Conservation (phyloP, 2,888 invertebrate genomes). For the Lampropteryx suffumata region DNA sequence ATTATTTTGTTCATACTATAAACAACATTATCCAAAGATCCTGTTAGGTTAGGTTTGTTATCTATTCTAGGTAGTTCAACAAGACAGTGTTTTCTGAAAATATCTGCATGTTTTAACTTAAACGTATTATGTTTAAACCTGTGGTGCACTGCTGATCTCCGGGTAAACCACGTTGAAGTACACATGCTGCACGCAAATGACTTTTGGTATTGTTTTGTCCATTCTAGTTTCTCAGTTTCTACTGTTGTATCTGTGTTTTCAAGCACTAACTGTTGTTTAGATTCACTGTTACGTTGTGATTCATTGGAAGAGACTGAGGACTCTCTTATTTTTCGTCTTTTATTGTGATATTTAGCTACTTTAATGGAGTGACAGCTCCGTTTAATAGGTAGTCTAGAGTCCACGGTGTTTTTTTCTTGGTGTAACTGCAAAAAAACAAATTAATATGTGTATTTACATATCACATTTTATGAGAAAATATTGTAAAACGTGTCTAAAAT, state of each 20-base stretch:
- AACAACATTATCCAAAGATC: conserved; percentile 48
- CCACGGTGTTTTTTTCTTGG: not conserved
- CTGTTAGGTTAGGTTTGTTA: conserved; percentile 54
- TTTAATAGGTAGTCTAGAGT: not conserved
- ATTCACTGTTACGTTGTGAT: not conserved
- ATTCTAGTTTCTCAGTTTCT: conserved; percentile 20
- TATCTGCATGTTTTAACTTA: conserved; percentile 37
- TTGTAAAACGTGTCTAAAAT: too few species aligned
- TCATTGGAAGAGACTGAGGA: conserved; percentile 15
- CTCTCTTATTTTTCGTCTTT: conserved; percentile 5
- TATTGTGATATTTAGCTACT: not conserved
- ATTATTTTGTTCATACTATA: conserved; percentile 50
- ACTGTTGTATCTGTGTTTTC: not conserved
- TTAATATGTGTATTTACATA: too few species aligned
- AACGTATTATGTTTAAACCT: conserved; percentile 25
- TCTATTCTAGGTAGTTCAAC: conserved; percentile 56
- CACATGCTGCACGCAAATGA: conserved; percentile 51
- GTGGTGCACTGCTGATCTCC: conserved; percentile 27
- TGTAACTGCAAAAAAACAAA: conserved; percentile 7
- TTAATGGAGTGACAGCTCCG: not conserved
- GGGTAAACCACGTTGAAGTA: conserved; percentile 26
- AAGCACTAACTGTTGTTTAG: not conserved
- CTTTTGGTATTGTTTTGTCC: conserved; percentile 45
- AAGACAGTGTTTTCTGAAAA: conserved; percentile 46
- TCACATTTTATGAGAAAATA: too few species aligned